phyloP scores from a whole-genome alignment of 2,797 vertebrate genomes.

The Galagoides demidoff region DNA sequence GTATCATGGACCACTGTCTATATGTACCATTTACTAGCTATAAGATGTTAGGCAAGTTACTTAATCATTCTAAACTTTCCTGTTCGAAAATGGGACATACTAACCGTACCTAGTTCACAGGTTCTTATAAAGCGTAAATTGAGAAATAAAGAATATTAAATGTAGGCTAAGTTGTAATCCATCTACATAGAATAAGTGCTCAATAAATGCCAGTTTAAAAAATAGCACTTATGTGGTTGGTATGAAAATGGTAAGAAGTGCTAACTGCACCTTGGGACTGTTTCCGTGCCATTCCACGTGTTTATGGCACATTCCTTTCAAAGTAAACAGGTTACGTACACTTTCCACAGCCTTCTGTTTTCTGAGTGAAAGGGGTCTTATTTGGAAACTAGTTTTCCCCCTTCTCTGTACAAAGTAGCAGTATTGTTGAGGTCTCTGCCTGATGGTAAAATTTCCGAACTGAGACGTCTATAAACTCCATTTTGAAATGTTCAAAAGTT shows the following conservation, averaged over 20 bases:
- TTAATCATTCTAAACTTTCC: not conserved
- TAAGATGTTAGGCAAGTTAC: not conserved
- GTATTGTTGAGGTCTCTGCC: not conserved
- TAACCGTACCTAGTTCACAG: not conserved
- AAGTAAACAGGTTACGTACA: not conserved
- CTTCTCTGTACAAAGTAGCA: not conserved
- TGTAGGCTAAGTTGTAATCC: not conserved
- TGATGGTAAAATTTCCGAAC: not conserved
- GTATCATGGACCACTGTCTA: not conserved
- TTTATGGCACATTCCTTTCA: not conserved
- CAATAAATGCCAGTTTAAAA: not conserved
- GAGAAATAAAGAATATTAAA: not conserved
- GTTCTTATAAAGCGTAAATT: not conserved
- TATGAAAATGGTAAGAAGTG: not conserved
- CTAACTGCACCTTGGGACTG: no score
- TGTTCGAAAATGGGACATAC: not conserved
- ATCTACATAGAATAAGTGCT: not conserved
- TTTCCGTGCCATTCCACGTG: not conserved
- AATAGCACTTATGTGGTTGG: not conserved
- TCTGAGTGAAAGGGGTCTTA: not conserved
- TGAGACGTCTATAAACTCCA: not conserved
- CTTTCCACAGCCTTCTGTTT: not conserved
- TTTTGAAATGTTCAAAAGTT: conserved; percentile 22
- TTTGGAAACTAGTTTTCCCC: not conserved
- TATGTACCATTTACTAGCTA: not conserved